Evolutionary conservation across 2,113 vertebrate species (phyloP), one percentile per base, ranked within the genome.

Genomic region (Mohoua ochrocephala): DNA sequence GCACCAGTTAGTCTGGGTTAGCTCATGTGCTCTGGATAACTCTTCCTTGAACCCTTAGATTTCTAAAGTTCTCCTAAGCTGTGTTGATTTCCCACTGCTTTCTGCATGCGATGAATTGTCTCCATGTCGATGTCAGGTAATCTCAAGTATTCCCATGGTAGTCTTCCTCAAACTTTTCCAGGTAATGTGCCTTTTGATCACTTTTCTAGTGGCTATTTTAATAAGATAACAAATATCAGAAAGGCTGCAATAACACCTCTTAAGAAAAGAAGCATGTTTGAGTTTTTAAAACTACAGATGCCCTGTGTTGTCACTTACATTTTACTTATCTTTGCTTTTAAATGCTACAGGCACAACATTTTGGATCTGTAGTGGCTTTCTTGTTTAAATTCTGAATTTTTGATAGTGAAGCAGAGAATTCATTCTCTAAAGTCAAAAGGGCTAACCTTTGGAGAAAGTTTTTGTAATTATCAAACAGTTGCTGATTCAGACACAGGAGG

Each of bases 1-100:
- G 98, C 97, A 98, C 98, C 98, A 97, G 97, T 97, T 98, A 97
- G 98, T 98, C 98, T 98, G 97, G 93, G 93, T 98, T 98, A 97
- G 97, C 91, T 98, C 96, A 97, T 97, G 95, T 89, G 73, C 95
- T 96, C 96, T 95, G 97, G 89, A 91, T 97, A 98, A 94, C 94
- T 96, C 93, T 95, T 95, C 90, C 91, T 92, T 97, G 92, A 98
- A 96, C 96, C 96, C 87, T 91, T 57, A 92, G 37, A 90, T 93
- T 95, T 91, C 75, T 97, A 44, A 95, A 95, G 69, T 93, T 98
- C 69, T 96, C 26, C 87, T 56, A 73, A 63, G 83, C 64, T 90
- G 2, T 67, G 59, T 79, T 95, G 95, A 93, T 92, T 95, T 96
- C 89, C 95, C 75, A 53, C 37, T 90, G 80, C 71, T 82, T 96